Percentiles rank a stretch among this genome's conserved stretches.
Evolutionary conservation across 2,113 vertebrate species (phyloP).

Genomic region (Anarhynchus alexandrinus): DNA sequence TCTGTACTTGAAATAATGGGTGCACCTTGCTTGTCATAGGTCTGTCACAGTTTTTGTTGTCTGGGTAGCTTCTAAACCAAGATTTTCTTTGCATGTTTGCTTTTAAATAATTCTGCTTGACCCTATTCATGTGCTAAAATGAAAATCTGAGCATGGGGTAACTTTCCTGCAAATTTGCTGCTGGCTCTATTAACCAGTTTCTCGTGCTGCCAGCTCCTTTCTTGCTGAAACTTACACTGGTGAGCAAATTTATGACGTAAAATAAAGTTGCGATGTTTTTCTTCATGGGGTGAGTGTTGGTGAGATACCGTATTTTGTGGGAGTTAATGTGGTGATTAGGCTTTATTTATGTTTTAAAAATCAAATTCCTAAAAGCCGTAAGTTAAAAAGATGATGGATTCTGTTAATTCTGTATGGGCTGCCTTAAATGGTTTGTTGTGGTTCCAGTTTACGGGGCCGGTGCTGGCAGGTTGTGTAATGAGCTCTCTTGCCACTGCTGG

Average conservation of each 20-base stretch:
- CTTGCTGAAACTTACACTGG: fast-evolving
- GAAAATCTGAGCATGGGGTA: not conserved
- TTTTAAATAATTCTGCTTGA: not conserved
- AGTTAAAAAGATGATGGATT: not conserved
- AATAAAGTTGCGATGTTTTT: not conserved
- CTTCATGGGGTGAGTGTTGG: fast-evolving
- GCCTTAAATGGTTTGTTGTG: not conserved
- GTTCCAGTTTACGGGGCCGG: fast-evolving
- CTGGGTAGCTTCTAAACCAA: not conserved
- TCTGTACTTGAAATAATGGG: not conserved
- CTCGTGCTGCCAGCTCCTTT: not conserved
- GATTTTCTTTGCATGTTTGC: not conserved
- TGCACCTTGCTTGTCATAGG: not conserved
- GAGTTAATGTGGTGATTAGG: not conserved
- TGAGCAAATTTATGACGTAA: not conserved
- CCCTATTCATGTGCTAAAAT: not conserved
- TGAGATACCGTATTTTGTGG: fast-evolving
- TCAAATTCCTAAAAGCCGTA: not conserved
- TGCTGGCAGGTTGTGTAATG: not conserved
- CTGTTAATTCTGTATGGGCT: not conserved
- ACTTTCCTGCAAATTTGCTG: fast-evolving
- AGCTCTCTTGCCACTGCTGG: not conserved
- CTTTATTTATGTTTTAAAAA: not conserved
- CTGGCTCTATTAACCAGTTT: not conserved
- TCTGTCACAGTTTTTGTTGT: not conserved